Conservation (phyloP, 2,888 invertebrate genomes). For the Colostygia pectinataria region DNA sequence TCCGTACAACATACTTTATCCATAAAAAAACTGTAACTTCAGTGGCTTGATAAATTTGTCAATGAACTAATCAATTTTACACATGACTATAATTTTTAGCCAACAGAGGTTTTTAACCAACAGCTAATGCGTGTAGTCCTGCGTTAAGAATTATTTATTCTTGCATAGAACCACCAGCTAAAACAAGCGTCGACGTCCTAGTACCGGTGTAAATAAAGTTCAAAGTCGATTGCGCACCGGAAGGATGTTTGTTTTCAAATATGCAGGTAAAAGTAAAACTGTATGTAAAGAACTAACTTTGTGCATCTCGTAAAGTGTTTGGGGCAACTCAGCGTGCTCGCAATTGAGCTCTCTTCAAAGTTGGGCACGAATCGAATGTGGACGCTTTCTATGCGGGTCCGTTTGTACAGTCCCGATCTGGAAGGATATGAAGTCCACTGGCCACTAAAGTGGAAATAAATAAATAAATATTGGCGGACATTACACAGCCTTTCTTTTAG, state of each 20-base stretch:
- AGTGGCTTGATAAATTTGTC: too few relatives aligned
- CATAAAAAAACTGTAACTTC: too few relatives aligned
- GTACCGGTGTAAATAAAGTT: slow-evolving; percentile 5
- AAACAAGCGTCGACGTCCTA: not conserved
- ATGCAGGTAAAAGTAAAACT: slow-evolving; percentile 46
- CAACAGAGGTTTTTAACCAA: too few relatives aligned
- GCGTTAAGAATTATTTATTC: too few relatives aligned
- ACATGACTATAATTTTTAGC: too few relatives aligned
- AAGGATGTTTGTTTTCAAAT: slow-evolving; percentile 52
- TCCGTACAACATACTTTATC: too few relatives aligned
- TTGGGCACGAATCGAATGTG: slow-evolving; percentile 57
- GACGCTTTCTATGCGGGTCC: slow-evolving; percentile 60
- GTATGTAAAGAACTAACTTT: slow-evolving; percentile 58
- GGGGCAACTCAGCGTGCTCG: slow-evolving; percentile 55
- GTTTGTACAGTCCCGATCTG: slow-evolving; percentile 32
- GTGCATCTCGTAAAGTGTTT: slow-evolving; percentile 52
- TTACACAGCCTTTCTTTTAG: too few relatives aligned
- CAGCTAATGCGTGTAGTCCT: too few relatives aligned
- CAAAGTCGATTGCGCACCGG: slow-evolving; percentile 8
- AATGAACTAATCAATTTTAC: too few relatives aligned
- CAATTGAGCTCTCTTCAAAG: slow-evolving; percentile 58
- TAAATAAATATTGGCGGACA: too few relatives aligned
- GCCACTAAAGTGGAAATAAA: slow-evolving; percentile 2
- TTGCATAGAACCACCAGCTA: too few relatives aligned
- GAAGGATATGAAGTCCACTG: not conserved